These are phyloP conservation scores for Myioborus miniatus DNA, from an alignment of 2,797 vertebrate genomes.

Conservation along the genomic window DNA sequence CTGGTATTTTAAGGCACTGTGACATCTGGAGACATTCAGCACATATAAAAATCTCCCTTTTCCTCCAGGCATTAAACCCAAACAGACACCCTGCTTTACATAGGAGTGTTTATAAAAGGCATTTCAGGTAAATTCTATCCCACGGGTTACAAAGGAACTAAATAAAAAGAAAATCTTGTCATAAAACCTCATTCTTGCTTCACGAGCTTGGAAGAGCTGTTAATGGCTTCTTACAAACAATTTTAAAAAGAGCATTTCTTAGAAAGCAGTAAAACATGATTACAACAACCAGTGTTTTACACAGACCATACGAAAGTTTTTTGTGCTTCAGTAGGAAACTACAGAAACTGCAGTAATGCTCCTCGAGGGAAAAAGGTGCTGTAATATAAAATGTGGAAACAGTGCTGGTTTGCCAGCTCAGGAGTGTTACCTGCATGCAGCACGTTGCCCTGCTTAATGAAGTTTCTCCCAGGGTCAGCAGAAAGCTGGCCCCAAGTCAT, in stretches of 20 bases:
- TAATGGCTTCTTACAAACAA: background rate
- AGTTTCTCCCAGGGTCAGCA: slow-evolving; percentile 51
- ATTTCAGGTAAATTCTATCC: background rate
- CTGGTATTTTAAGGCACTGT: background rate
- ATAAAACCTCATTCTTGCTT: background rate
- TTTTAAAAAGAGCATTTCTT: background rate
- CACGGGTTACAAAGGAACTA: background rate
- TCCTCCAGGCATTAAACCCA: background rate
- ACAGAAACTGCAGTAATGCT: background rate
- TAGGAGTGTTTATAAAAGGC: background rate
- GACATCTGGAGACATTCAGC: background rate
- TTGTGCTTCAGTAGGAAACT: background rate
- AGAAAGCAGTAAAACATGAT: background rate
- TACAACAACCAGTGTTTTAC: background rate
- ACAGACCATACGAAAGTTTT: background rate
- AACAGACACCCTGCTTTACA: background rate
- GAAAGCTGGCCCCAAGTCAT: slow-evolving; percentile 31
- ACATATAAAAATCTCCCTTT: background rate
- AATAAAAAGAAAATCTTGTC: background rate
- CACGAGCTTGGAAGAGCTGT: background rate
- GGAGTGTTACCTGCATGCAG: background rate
- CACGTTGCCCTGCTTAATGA: background rate
- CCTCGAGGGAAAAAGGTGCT: background rate
- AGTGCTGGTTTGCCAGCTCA: background rate
- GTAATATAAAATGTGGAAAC: background rate